These are phyloP conservation scores for Ictalurus furcatus DNA, from an alignment of 2,113 vertebrate genomes.

Conservation along the genomic window DNA sequence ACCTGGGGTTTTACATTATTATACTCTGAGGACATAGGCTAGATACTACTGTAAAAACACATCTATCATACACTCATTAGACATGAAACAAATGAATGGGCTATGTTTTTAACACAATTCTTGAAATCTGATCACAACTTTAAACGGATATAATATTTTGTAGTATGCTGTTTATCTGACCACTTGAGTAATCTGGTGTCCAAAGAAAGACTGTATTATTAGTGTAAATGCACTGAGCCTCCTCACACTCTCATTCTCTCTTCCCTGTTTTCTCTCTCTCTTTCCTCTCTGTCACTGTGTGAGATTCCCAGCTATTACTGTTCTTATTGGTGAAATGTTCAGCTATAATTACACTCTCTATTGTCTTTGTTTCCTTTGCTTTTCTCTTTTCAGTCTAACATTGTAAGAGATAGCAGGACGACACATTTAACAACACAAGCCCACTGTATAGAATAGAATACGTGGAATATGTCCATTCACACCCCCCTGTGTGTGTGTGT, in stretches of 20 bases:
- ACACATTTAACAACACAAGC: neutral
- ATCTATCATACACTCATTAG: neutral
- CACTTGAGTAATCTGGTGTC: neutral
- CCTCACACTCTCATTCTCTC: neutral
- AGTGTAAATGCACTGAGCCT: neutral
- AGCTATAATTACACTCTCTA: neutral
- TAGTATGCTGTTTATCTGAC: neutral
- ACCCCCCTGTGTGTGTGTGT: no score
- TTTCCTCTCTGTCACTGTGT: neutral
- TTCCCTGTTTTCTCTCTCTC: neutral
- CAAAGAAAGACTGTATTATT: neutral
- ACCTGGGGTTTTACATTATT: neutral
- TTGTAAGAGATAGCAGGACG: neutral
- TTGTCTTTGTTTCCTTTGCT: constrained; percentile 11
- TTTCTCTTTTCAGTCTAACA: neutral
- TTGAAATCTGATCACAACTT: neutral
- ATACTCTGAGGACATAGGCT: neutral
- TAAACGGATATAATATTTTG: neutral
- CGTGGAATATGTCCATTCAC: no score
- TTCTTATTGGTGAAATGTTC: constrained; percentile 11
- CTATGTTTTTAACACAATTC: neutral
- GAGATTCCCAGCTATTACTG: neutral
- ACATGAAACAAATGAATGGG: neutral
- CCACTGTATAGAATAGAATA: neutral
- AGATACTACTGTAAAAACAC: neutral